phyloP scores from a whole-genome alignment of 2,888 invertebrate species.

The Lamproptera curius region DNA sequence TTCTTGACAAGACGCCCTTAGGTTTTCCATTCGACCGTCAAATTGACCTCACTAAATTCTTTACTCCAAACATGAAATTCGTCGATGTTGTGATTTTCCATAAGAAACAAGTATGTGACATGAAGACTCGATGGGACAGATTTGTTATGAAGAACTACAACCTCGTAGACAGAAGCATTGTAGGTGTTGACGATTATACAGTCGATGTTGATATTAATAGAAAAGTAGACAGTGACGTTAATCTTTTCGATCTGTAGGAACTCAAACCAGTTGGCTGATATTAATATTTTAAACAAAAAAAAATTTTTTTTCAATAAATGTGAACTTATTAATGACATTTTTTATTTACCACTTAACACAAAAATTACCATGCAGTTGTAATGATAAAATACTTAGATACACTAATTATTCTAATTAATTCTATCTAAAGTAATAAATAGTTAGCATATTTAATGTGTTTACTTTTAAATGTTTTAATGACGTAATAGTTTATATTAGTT shows the following conservation, averaged over 20 bases:
- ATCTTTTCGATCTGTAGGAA: constrained; percentile 30
- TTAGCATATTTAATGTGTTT: no score
- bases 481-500: no score
- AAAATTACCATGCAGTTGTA: no score
- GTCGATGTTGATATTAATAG: constrained; percentile 46
- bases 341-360: no score
- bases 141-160: constrained; percentile 58
- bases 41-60: constrained; percentile 78
- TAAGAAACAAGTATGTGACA: constrained; percentile 67
- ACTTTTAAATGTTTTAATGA: no score
- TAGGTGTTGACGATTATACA: constrained; percentile 42
- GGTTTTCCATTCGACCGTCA: constrained; percentile 87
- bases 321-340: no score
- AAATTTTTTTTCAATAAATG: no score
- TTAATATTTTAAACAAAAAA: no score
- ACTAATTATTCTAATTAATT: no score
- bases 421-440: no score
- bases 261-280: no score
- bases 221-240: constrained; percentile 29
- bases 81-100: constrained; percentile 82
- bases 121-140: constrained; percentile 62
- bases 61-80: constrained; percentile 82
- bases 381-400: no score
- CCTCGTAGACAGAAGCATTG: constrained; percentile 44
- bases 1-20: constrained; percentile 80